A percentile compares a stretch with the other conserved stretches of the same genome.
Evolutionary conservation across 2,797 vertebrate genomes (phyloP).

Genomic region (Novumbra hubbsi): DNA sequence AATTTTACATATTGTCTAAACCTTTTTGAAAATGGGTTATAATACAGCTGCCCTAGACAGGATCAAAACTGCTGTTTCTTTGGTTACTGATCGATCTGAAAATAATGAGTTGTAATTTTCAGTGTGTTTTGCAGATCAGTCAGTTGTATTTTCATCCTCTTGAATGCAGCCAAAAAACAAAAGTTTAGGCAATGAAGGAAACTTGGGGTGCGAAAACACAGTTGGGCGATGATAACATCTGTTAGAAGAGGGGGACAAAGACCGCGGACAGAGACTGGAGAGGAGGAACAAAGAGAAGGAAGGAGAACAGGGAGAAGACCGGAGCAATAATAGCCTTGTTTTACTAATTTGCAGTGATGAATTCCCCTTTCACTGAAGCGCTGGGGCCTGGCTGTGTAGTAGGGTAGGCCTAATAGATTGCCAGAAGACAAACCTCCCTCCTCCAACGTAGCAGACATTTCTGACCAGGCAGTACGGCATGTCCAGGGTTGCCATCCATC

Average conservation of each 20-base stretch:
- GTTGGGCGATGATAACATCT: background rate
- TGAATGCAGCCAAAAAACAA: background rate
- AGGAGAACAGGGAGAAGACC: slow-evolving; percentile 45
- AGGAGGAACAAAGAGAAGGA: slow-evolving; percentile 18
- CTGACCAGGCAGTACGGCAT: slow-evolving; percentile 37
- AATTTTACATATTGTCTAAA: too few relatives aligned
- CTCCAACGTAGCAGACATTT: slow-evolving; percentile 50
- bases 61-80: too few relatives aligned
- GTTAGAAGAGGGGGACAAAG: background rate
- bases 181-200: background rate
- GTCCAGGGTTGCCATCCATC: slow-evolving; percentile 47
- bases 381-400: slow-evolving; percentile 19
- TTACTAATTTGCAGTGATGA: slow-evolving; percentile 64
- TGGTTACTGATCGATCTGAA: too few relatives aligned
- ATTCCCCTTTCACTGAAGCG: slow-evolving; percentile 58
- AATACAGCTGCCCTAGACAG: too few relatives aligned
- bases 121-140: too few relatives aligned
- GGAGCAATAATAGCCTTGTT: slow-evolving; percentile 73
- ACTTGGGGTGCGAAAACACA: slow-evolving; percentile 5
- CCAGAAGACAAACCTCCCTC: slow-evolving; percentile 55
- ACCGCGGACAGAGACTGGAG: slow-evolving; percentile 6
- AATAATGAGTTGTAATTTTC: background rate
- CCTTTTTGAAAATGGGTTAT: too few relatives aligned
- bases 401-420: slow-evolving; percentile 17
- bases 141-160: too few relatives aligned